These are phyloP conservation scores for Nesogale talazaci DNA, from an alignment of 2,113 vertebrate species.

Conservation along the genomic window DNA sequence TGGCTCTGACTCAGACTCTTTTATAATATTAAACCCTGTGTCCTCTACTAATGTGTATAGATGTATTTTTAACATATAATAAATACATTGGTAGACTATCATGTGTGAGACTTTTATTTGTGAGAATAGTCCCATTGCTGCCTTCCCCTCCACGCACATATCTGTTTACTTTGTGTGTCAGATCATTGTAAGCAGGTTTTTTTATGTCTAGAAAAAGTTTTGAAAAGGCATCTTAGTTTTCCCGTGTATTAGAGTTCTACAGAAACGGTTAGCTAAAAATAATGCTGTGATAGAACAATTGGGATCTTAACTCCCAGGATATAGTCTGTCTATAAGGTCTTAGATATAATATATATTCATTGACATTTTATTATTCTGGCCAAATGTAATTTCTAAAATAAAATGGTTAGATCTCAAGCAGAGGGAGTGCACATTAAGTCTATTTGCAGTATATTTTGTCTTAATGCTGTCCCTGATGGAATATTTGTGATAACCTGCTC, in stretches of 20 bases:
- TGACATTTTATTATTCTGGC: background rate
- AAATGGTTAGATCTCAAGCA: background rate
- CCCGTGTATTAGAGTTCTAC: background rate
- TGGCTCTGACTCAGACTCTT: too few species aligned
- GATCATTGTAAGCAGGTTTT: background rate
- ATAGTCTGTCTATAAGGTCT: conserved; percentile 9
- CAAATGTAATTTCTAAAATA: conserved; percentile 41
- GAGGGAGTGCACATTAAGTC: background rate
- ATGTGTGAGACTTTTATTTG: too few species aligned
- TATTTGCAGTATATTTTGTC: background rate
- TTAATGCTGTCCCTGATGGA: background rate
- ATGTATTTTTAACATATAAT: too few species aligned
- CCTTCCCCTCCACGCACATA: too few species aligned
- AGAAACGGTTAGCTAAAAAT: conserved; percentile 28
- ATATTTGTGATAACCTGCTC: conserved; percentile 22
- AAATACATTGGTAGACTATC: too few species aligned
- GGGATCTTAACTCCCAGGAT: background rate
- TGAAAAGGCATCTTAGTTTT: background rate
- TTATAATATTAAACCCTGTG: too few species aligned
- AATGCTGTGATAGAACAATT: background rate
- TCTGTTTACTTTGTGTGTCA: background rate
- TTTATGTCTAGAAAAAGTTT: conserved; percentile 42
- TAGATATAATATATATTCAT: too few species aligned
- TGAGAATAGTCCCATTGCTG: too few species aligned
- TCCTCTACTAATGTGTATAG: too few species aligned